These are phyloP conservation scores for Escarpia spicata DNA, from an alignment of 2,888 invertebrate species.

Conservation along the genomic window DNA sequence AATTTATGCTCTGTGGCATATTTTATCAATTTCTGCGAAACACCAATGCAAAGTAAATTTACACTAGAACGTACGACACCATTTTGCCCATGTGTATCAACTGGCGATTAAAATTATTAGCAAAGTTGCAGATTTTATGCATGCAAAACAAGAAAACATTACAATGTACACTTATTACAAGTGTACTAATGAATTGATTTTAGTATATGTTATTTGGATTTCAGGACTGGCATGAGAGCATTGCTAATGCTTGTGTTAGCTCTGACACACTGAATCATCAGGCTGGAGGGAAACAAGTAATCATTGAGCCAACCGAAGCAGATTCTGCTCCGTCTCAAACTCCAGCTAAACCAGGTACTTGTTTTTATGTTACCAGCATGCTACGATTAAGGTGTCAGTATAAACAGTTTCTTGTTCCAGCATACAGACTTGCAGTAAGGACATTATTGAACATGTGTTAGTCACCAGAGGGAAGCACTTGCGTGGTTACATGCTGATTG, in stretches of 20 bases:
- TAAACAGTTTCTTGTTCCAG: not conserved
- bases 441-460: not conserved
- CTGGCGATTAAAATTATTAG: no score
- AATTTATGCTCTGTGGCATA: no score
- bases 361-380: not conserved
- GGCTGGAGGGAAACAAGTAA: conserved; percentile 17
- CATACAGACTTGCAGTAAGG: not conserved
- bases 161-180: no score
- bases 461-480: not conserved
- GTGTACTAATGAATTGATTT: not conserved
- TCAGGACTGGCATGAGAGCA: not conserved
- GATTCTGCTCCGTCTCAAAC: conserved; percentile 47
- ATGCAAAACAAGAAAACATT: no score
- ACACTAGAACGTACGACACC: no score
- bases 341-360: conserved; percentile 51
- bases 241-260: not conserved
- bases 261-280: not conserved
- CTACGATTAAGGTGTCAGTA: not conserved
- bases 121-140: no score
- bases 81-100: no score
- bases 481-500: not conserved
- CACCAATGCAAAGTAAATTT: no score
- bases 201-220: not conserved
- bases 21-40: no score
- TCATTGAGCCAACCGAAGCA: conserved; percentile 29